Evolutionary conservation across 2,888 invertebrate genomes (phyloP), one percentile per base, ranked within the genome.

Genomic region (Thera britannica): DNA sequence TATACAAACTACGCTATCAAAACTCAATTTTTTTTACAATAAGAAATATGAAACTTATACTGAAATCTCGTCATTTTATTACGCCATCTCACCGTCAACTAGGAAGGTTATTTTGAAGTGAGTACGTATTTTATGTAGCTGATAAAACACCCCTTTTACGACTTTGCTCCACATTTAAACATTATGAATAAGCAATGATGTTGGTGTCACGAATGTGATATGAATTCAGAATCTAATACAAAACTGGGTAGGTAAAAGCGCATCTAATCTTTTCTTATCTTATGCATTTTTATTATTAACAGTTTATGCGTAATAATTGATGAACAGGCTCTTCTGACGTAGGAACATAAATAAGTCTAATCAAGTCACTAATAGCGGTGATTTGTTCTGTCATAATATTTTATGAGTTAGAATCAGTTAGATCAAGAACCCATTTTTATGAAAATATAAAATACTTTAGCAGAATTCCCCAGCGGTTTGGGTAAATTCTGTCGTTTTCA

Each of bases 401-500:
- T 46, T 46, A 44, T 44, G 8, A 2, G 6, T 6, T 6, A 5
- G 6, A 3, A 38, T 38, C 3, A 5, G 4, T 38, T 5, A 5
- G 7, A 7, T 7, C 9, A 46, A 9, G 9, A 3, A 8, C 2
- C 3, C 44, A 46, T 9, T 46, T 46, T 9, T 9, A 46, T 46
- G 7, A 46, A 46, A 46, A 9, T 9, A 9, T 9, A 8, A 2
- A 52, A 8, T 52, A 52, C 34, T 0, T 52, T 52, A 66, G 75
- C 72, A 62, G 78, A 80, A 83, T 86, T 82, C 83, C 81, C 70
- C 70, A 77, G 76, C 75, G 78, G 72, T 81, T 79, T 76, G 78
- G 77, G 79, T 81, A 80, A 84, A 86, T 84, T 78, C 83, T 79
- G 81, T 80, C 75, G 80, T 52, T 88, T 89, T 87, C 84, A 90